Evolutionary conservation across 2,113 vertebrate genomes (phyloP).

Genomic region (Donacobius atricapilla): DNA sequence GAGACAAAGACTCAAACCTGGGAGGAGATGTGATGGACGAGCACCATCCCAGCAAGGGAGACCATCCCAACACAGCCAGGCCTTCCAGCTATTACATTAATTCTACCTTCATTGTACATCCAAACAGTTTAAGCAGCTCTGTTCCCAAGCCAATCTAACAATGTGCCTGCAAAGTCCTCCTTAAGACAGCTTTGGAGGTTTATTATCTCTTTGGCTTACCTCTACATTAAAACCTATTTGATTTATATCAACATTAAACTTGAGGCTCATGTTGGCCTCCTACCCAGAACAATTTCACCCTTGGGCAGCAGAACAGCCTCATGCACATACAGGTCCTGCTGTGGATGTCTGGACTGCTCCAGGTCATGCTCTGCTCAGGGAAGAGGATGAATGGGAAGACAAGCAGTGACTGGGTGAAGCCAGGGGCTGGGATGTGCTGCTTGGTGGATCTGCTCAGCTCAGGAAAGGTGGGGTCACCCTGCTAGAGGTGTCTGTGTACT

Average conservation of each 20-base stretch:
- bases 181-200: background rate
- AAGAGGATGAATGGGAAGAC: background rate
- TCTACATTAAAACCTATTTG: background rate
- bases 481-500: accelerated
- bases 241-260: background rate
- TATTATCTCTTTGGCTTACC: background rate
- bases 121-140: background rate
- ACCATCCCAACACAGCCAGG: background rate
- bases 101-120: background rate
- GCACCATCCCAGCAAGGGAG: background rate
- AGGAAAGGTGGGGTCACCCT: background rate
- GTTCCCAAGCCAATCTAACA: background rate
- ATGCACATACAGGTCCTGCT: background rate
- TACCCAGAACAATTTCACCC: background rate
- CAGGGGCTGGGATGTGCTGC: background rate
- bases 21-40: background rate
- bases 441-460: background rate
- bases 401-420: accelerated
- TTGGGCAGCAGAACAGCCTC: background rate
- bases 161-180: background rate
- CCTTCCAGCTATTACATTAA: background rate
- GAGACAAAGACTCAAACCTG: background rate
- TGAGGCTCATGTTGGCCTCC: background rate
- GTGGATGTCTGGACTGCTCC: accelerated
- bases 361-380: background rate